Base-by-base conservation (phyloP, 1,140 invertebrate species). In the Magallana gigas region DNA sequence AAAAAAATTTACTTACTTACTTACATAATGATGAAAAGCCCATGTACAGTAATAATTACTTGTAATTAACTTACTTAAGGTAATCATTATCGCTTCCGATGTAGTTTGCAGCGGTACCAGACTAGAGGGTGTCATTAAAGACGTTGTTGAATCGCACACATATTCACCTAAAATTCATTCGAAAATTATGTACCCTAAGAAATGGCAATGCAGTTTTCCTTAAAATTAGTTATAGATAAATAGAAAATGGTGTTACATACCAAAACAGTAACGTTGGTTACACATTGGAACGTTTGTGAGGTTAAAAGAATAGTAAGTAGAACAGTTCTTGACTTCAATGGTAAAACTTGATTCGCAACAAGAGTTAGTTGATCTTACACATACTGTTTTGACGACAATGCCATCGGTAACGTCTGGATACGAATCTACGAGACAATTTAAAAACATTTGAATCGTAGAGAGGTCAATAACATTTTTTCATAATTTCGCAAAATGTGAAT, bases 271-370 rank as follows among this genome's bases (percentile, higher is more conserved):
- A 8, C 68, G 68, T 23, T 29, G 68, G 18, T 18, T 23, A 23
- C 68, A 71, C 18, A 8, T 29, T 11, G 68, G 8, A 6, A 71
- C 18, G 18, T 29, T 23, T 9, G 68, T 71, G 1, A 71, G 18
- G 12, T 71, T 71, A 12, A 71, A 71, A 7, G 8, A 11, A 11
- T 11, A 23, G 8, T 29, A 71, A 23, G 68, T 12, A 1, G 68
- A 23, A 23, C 68, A 71, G 68, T 71, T 71, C 68, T 71, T 71
- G n/a, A 71, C 14, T 71, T 71, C 18, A 29, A 71, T 71, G 68
- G 68, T 71, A 23, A 71, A 71, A 29, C n/a, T 29, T 71, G 68
- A 71, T 23, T 36, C 68, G 36, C 68, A 71, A 9, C 68, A 71
- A 71, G 68, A 71, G 3, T 11, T 71, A 23, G 68, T 4, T 29